A percentile compares a stretch with the other conserved stretches of the same genome.
phyloP scores from a whole-genome alignment of 2,113 vertebrate genomes.

The Furnarius figulus region DNA sequence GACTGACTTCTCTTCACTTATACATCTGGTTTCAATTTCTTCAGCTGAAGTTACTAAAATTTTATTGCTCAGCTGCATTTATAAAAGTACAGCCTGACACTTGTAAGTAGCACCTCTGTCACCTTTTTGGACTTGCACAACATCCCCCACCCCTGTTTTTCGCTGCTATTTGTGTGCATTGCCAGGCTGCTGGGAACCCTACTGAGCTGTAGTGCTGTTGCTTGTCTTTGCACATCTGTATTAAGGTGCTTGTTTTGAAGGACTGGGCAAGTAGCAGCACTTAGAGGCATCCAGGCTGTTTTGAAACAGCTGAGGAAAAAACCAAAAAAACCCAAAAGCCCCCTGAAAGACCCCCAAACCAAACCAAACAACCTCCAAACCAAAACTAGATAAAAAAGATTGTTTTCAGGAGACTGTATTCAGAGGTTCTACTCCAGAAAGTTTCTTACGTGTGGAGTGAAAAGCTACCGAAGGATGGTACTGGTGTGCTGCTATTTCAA shows the following conservation, averaged over 20 bases:
- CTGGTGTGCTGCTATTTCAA: background rate
- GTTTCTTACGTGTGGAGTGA: background rate
- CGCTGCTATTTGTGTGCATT: background rate
- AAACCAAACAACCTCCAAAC: background rate
- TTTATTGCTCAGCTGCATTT: background rate
- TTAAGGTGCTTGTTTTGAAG: background rate
- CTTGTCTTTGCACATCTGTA: background rate
- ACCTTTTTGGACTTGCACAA: background rate
- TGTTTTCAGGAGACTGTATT: background rate
- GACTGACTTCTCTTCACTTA: background rate
- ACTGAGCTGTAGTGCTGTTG: background rate
- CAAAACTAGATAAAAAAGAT: background rate
- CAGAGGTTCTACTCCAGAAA: background rate
- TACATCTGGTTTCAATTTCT: background rate
- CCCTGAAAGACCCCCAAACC: too few species aligned
- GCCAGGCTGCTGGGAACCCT: background rate
- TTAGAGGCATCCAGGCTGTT: background rate
- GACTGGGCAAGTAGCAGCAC: background rate
- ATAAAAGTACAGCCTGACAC: background rate
- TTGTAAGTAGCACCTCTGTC: background rate
- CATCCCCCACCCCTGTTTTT: rapidly evolving
- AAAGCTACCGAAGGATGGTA: background rate
- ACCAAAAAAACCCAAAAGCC: too few species aligned
- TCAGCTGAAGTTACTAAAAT: background rate
- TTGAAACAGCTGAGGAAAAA: background rate